Evolutionary conservation across 2,888 invertebrate species (phyloP), one percentile per base, ranked within the genome.

Genomic region (Abscondita cerata): DNA sequence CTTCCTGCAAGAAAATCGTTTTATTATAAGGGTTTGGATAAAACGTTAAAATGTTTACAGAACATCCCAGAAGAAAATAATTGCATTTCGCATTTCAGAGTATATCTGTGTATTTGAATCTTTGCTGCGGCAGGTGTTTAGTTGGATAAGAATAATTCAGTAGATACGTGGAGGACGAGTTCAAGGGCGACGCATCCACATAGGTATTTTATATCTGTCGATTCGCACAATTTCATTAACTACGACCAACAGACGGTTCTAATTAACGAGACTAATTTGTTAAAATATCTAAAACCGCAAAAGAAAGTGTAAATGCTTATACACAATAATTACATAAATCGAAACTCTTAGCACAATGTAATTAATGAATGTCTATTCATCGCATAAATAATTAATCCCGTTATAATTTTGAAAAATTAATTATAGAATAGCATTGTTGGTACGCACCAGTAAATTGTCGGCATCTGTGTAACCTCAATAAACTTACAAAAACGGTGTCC

Each of bases 111-210:
- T 48, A 48, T 52, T 16, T 15, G n/a, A 34, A 33, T 34, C 34
- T 38, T 19, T 53, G 18, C 13, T 53, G 16, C 13, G 31, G 53
- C 59, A 59, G 53, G 59, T 59, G 58, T 51, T 51, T 58, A 41
- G 16, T 31, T 41, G 51, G 11, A 18, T 44, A 44, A 46, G 48
- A 59, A 59, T 59, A 59, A 52, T 59, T 59, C 52, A 59, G 47
- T 31, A 53, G 59, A 41, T 59, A 44, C 25, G 16, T 25, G 25
- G 40, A 16, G 36, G 59, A 59, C 36, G 52, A 52, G 59, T 59
- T 59, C 59, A 59, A 52, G 59, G 52, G 47, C 52, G 33, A 25
- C 25, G 6, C 6, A 25, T 25, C 2, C 25, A 25, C 25, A 25
- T 25, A 25, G n/a, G n/a, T n/a, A n/a, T n/a, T 16, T 40, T 16